Evolutionary conservation across 2,888 invertebrate genomes (phyloP), one percentile per base, ranked within the genome.

Genomic region (Diloba caeruleocephala): DNA sequence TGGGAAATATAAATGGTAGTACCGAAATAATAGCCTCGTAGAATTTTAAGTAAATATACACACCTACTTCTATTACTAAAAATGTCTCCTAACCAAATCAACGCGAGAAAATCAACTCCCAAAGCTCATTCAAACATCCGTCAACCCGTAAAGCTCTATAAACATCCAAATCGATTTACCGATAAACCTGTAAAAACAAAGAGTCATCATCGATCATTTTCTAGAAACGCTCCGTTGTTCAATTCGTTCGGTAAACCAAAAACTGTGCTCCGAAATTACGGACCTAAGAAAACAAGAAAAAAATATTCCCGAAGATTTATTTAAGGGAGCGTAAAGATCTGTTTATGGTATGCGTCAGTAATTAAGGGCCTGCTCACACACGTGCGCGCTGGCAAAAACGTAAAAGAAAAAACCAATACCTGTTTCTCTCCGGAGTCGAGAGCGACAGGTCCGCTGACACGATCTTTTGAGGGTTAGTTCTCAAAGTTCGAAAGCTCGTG

Each of bases 291-390:
- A 92, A 92, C 87, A 90, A 84, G 78, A 84, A 85, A 89, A 85
- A 82, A 21, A 85, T 79, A 70, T 70, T 72, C 73, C 66, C 84
- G 85, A 90, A 92, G 93, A 93, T 93, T 92, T 93, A 93, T 92
- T 92, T 92, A 92, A 93, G 88, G 92, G 88, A 92, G 92, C 93
- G 92, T 92, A 92, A 93, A 93, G 92, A 92, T 93, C 91, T 93
- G 93, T 93, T 93, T 93, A 93, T 93, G 93, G 93, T 93, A 93
- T 93, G 93, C 91, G 92, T 89, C 85, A 85, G 90, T 93, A 93
- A 93, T 93, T 92, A 93, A 92, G 92, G 92, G 90, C 89, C 86
- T 88, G 90, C 79, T 73, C 78, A 87, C 90, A 92, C 92, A 91
- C 90, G 92, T 92, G 93, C 92, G 90, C 87, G 76, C 76, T 65